Percentiles rank a stretch among this genome's conserved stretches.
Evolutionary conservation across 64 coral and sea anemone genomes (phyloP).

Genomic region (Platygyra sinensis): DNA sequence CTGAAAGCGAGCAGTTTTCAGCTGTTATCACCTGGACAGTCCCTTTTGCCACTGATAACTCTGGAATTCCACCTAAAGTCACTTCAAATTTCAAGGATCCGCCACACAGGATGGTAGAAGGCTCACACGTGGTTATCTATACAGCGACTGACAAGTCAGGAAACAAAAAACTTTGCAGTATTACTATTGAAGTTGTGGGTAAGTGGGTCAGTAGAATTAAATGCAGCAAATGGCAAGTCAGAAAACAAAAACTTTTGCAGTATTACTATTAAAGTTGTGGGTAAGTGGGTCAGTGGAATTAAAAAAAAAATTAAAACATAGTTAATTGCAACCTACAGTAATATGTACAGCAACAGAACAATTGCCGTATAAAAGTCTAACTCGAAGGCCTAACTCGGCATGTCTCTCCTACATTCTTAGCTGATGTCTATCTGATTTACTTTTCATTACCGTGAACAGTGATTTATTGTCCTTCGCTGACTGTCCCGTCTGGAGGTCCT

Average conservation of each 20-base stretch:
- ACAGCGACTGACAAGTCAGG: constrained; percentile 29
- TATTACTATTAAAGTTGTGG: constrained; percentile 29
- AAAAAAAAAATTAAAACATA: background rate
- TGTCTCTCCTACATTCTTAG: too few species aligned
- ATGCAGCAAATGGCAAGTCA: constrained; percentile 20
- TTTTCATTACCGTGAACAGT: background rate
- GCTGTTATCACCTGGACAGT: constrained; percentile 39
- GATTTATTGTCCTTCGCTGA: background rate
- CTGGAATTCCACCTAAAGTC: background rate
- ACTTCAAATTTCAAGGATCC: constrained; percentile 7
- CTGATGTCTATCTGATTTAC: too few species aligned
- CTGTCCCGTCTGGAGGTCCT: background rate
- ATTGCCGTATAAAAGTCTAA: too few species aligned
- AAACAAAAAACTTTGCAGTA: constrained; percentile 29
- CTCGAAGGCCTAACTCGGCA: too few species aligned
- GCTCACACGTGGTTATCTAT: constrained; percentile 36
- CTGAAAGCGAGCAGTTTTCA: background rate
- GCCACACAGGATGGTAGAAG: constrained; percentile 24
- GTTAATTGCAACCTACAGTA: background rate
- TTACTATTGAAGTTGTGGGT: constrained; percentile 43
- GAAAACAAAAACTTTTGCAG: constrained; percentile 29
- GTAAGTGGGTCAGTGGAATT: background rate
- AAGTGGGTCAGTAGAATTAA: background rate
- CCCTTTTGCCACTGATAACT: constrained; percentile 46
- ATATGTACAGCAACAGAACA: background rate